Percentiles rank a stretch among this genome's conserved stretches.
These are phyloP conservation scores for Sceloporus tristichus DNA, from an alignment of 2,113 vertebrate species.

Conservation along the genomic window DNA sequence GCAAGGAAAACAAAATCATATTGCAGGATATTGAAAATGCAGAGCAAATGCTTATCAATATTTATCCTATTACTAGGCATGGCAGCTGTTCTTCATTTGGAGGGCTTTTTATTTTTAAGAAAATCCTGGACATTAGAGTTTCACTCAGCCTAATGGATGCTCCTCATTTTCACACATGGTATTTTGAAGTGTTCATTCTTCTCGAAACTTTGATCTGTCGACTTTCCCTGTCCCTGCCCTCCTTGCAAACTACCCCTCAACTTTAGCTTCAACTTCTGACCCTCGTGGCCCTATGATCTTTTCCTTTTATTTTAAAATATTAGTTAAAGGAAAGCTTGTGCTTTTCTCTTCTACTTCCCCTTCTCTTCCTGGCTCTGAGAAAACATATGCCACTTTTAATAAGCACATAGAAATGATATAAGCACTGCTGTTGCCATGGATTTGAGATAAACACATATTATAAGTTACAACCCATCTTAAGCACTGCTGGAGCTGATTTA, in stretches of 20 bases:
- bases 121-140: neutral
- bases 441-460: slow-evolving; percentile 35
- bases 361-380: slow-evolving; percentile 29
- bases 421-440: slow-evolving; percentile 26
- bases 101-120: neutral
- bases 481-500: slow-evolving; percentile 23
- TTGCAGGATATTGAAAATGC: neutral
- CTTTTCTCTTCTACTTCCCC: neutral
- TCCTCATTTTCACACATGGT: neutral
- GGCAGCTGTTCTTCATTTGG: neutral
- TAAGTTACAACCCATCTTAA: slow-evolving; percentile 5
- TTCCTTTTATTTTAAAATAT: neutral
- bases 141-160: neutral
- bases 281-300: neutral
- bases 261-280: slow-evolving; percentile 34
- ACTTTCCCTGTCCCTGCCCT: slow-evolving; percentile 31
- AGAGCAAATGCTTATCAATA: slow-evolving; percentile 53
- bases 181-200: slow-evolving; percentile 14
- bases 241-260: slow-evolving; percentile 25
- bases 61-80: neutral
- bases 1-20: neutral
- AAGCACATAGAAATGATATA: slow-evolving; percentile 23
- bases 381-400: slow-evolving; percentile 35
- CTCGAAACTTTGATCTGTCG: slow-evolving; percentile 32
- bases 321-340: neutral